Base-by-base conservation (phyloP, 2,113 vertebrate genomes). In the Vombatus ursinus region DNA sequence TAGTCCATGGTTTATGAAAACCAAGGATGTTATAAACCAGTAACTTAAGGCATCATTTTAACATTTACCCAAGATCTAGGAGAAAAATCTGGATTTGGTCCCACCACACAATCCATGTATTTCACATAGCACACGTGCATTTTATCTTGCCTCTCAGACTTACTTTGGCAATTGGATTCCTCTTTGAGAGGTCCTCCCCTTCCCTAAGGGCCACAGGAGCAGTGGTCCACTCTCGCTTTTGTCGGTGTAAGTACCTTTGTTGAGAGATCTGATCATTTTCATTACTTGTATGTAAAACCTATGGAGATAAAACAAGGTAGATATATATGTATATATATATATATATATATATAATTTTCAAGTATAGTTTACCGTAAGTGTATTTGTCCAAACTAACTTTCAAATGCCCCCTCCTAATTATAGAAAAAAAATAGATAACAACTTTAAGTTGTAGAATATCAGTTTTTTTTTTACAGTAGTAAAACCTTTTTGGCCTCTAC, bases 141-240 rank as follows among this genome's bases (percentile, higher is more conserved):
- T 96, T 92, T 49, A 25, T 28, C 0, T 84, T 24, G 90, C 19
- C 93, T 94, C 52, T 90, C 8, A 44, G 12, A 94, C 98, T 98
- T 98, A 99, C 99, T 98, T 93, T 99, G 54, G 99, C 99, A 19
- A 99, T 99, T 0, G 94, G 98, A 44, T 98, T 94, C 50, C 28
- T 95, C 5, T 84, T 91, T 3, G 98, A 99, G 94, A 99, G 99
- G 94, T 99, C 99, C 0, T 98, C 89, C 61, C 99, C 99, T 95
- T 99, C 99, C 0, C 2, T 1, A 37, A 99, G 98, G 23, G 96
- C 77, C 53, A 98, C 98, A 0, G 99, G 99, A 61, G 99, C 98
- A 0, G 98, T 97, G 51, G 99, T 98, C 99, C 99, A 99, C 44
- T 99, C 98, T 92, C 99, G 98, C 92, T 99, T 99, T 61, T 99